Percentiles rank a stretch among this genome's conserved stretches.
These are phyloP conservation scores for Cephus pygmeus DNA, from an alignment of 2,888 invertebrate species.

Conservation along the genomic window DNA sequence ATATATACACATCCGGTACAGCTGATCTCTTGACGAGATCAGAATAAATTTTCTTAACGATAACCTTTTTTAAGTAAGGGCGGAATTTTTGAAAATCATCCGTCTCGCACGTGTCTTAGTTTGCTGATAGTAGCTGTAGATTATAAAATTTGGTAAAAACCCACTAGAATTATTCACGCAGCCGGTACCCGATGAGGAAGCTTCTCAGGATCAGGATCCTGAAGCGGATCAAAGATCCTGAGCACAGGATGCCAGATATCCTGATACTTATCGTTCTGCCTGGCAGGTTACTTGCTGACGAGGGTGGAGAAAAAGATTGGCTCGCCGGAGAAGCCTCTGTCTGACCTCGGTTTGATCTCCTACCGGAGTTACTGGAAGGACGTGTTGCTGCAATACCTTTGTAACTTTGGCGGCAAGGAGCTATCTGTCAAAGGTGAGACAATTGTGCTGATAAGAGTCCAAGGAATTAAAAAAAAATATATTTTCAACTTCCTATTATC, in stretches of 20 bases:
- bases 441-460: background rate
- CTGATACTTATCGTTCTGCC: conserved; percentile 15
- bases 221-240: background rate
- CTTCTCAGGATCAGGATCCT: background rate
- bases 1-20: background rate
- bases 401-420: conserved; percentile 88
- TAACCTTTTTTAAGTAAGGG: background rate
- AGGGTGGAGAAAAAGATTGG: conserved; percentile 97
- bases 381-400: conserved; percentile 90
- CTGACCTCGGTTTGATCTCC: conserved; percentile 96
- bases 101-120: background rate
- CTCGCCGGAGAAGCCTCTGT: conserved; percentile 98
- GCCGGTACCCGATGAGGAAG: background rate
- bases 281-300: conserved; percentile 92
- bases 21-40: background rate
- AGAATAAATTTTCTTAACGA: background rate
- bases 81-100: background rate
- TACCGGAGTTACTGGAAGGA: conserved; percentile 99
- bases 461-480: background rate
- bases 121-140: background rate
- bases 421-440: conserved; percentile 86
- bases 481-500: background rate
- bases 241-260: background rate
- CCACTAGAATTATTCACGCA: background rate
- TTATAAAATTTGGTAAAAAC: background rate